Evolutionary conservation across 2,113 vertebrate genomes (phyloP).

Genomic region (Cyanistes caeruleus): DNA sequence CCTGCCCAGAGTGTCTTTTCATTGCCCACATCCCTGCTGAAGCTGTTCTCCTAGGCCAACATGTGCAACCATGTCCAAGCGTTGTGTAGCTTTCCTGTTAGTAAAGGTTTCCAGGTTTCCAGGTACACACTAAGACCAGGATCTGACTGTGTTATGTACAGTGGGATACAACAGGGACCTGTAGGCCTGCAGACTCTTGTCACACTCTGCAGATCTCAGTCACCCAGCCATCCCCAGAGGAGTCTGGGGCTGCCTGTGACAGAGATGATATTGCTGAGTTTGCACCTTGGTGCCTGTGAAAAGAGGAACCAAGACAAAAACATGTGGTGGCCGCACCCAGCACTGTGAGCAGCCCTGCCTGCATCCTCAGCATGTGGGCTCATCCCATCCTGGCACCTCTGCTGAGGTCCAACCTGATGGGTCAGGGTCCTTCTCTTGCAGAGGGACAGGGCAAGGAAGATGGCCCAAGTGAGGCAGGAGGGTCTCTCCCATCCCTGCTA

Average conservation of each 20-base stretch:
- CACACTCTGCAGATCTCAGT: accelerated
- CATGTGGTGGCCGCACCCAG: background rate
- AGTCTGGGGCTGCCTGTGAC: background rate
- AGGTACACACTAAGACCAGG: background rate
- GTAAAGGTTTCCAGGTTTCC: background rate
- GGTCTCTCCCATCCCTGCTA: background rate
- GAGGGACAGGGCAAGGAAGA: background rate
- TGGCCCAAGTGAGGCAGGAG: background rate
- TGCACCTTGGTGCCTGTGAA: background rate
- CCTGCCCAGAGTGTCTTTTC: background rate
- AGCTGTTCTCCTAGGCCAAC: background rate
- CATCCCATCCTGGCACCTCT: too few relatives aligned
- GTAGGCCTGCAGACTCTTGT: background rate
- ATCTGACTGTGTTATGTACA: accelerated
- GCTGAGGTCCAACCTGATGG: background rate
- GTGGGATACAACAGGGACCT: accelerated
- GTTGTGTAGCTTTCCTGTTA: background rate
- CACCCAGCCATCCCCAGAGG: background rate
- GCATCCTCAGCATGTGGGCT: background rate
- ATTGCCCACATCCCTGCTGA: background rate
- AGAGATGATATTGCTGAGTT: background rate
- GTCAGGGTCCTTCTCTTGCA: accelerated
- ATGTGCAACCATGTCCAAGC: accelerated
- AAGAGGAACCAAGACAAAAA: conserved; percentile 24
- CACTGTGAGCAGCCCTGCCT: background rate